Evolutionary conservation across 2,113 vertebrate genomes (phyloP).

Genomic region (Callospermophilus lateralis): DNA sequence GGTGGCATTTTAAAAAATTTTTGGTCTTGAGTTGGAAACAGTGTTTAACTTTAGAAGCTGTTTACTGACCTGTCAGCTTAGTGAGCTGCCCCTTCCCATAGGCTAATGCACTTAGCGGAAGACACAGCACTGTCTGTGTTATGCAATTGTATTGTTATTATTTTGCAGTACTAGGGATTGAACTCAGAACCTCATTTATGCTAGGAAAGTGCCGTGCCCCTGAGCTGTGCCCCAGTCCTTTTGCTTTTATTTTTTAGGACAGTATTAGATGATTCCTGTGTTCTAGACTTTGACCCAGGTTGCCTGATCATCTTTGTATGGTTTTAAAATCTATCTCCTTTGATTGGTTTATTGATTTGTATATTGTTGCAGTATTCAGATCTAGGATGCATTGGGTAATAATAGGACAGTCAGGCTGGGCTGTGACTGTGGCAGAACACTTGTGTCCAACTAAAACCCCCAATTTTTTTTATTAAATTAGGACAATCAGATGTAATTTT

Average conservation of each 20-base stretch:
- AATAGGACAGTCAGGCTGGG: background rate
- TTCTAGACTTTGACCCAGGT: too few species aligned
- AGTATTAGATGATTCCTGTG: background rate
- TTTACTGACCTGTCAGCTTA: background rate
- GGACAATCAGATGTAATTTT: too few species aligned
- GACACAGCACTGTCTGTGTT: background rate
- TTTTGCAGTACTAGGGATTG: background rate
- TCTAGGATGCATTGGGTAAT: background rate
- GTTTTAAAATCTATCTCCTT: background rate
- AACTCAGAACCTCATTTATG: background rate
- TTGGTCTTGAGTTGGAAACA: background rate
- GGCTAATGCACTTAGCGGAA: background rate
- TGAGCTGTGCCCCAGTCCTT: too few species aligned
- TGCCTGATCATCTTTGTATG: background rate
- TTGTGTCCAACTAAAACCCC: too few species aligned
- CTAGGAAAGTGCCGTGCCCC: too few species aligned
- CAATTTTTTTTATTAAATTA: too few species aligned
- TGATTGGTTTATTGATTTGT: background rate
- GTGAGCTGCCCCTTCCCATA: background rate
- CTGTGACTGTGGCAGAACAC: too few species aligned
- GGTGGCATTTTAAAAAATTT: background rate
- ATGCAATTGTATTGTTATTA: background rate
- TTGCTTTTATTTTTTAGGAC: background rate
- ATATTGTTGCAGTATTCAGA: background rate
- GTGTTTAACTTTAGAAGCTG: background rate